These are phyloP conservation scores for Perccottus glenii DNA, from an alignment of 2,113 vertebrate species.

Conservation along the genomic window DNA sequence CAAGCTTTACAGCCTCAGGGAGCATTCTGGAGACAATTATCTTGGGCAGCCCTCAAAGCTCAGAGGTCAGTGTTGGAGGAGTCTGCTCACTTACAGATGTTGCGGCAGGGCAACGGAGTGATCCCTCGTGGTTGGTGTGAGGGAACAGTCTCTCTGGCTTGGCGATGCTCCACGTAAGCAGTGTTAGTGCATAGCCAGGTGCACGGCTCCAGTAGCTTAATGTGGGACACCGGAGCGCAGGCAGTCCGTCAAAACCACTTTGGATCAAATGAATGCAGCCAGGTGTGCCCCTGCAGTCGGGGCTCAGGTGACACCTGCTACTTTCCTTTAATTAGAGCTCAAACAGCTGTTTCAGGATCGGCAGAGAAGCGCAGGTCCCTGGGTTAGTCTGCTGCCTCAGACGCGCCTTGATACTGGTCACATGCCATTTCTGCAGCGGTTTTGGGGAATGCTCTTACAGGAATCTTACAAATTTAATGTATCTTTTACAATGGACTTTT, in stretches of 20 bases:
- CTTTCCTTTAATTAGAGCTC: conserved; percentile 79
- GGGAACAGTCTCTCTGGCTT: conserved; percentile 34
- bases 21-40: conserved; percentile 68
- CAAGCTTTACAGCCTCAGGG: conserved; percentile 72
- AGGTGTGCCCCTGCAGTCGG: conserved; percentile 75
- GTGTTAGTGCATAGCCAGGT: conserved; percentile 44
- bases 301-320: conserved; percentile 81
- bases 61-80: conserved; percentile 42
- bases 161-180: conserved; percentile 38
- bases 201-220: conserved; percentile 63
- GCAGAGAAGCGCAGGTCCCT: conserved; percentile 44
- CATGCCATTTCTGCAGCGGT: conserved; percentile 49
- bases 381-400: conserved; percentile 36
- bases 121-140: conserved; percentile 43
- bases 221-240: conserved; percentile 59
- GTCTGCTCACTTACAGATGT: conserved; percentile 62
- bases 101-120: conserved; percentile 34
- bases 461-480: conserved; percentile 23
- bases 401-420: conserved; percentile 52
- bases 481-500: no score
- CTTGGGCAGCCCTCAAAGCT: conserved; percentile 47
- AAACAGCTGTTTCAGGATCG: conserved; percentile 78
- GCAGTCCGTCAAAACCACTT: conserved; percentile 76
- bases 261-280: conserved; percentile 81
- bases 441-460: conserved; percentile 34